Evolutionary conservation across 2,113 vertebrate genomes (phyloP).

Genomic region (Neogobius melanostomus): DNA sequence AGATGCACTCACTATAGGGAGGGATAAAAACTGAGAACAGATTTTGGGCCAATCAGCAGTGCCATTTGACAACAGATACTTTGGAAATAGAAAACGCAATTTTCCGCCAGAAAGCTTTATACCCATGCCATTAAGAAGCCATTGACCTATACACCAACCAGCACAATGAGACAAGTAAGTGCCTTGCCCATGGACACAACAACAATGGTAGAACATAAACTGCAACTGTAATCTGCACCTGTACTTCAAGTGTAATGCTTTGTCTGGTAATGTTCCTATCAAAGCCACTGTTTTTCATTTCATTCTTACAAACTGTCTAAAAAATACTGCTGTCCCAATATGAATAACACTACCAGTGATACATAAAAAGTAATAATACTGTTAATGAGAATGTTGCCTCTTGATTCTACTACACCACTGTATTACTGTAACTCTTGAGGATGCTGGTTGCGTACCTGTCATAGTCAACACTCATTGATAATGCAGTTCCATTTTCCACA

Average conservation of each 20-base stretch:
- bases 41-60: slow-evolving; percentile 27
- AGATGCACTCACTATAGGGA: slow-evolving; percentile 12
- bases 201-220: too few species aligned
- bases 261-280: too few species aligned
- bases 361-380: neutral
- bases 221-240: too few species aligned
- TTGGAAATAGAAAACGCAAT: neutral
- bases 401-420: neutral
- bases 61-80: neutral
- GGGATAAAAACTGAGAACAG: slow-evolving; percentile 37
- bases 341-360: neutral
- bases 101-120: too few species aligned
- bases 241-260: too few species aligned
- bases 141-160: too few species aligned
- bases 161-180: too few species aligned
- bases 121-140: too few species aligned
- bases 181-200: too few species aligned
- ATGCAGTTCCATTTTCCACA: neutral
- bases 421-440: neutral
- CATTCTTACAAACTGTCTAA: too few species aligned
- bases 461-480: neutral
- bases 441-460: neutral
- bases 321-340: too few species aligned
- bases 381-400: neutral
- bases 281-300: too few species aligned